Evolutionary conservation across 2,888 invertebrate species (phyloP).

Genomic region (Campoplex capitator): DNA sequence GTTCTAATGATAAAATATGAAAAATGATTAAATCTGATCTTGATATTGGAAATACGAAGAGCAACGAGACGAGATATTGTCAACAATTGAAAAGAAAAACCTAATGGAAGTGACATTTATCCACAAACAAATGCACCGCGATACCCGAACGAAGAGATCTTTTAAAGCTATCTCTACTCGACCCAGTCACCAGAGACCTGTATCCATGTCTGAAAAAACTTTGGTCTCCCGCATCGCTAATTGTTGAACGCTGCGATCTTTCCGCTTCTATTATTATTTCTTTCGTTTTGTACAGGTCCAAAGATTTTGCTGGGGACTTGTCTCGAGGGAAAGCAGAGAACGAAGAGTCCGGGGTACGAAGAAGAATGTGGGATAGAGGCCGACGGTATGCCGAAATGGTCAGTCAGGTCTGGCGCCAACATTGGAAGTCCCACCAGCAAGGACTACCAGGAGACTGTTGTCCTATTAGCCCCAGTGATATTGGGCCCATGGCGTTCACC

Average conservation of each 20-base stretch:
- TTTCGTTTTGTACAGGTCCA: slow-evolving; percentile 55
- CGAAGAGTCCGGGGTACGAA: slow-evolving; percentile 11
- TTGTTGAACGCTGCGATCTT: slow-evolving; percentile 75
- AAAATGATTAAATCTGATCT: not conserved
- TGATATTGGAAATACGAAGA: not conserved
- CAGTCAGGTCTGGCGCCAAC: slow-evolving; percentile 52
- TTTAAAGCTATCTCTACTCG: not conserved
- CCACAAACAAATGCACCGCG: not conserved
- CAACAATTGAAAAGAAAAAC: not conserved
- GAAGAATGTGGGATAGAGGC: slow-evolving; percentile 30
- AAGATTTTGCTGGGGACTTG: slow-evolving; percentile 41
- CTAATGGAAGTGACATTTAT: not conserved
- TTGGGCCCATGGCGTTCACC: not conserved
- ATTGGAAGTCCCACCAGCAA: slow-evolving; percentile 21
- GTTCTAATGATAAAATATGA: not conserved
- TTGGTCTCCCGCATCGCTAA: slow-evolving; percentile 77
- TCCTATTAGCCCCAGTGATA: slow-evolving; percentile 19
- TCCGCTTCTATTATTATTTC: slow-evolving; percentile 26
- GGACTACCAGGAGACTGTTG: slow-evolving; percentile 44
- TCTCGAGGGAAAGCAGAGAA: slow-evolving; percentile 14
- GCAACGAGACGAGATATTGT: not conserved
- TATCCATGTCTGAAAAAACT: slow-evolving; percentile 39
- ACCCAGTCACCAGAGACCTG: not conserved
- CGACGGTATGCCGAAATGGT: slow-evolving; percentile 51
- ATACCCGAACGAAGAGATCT: not conserved